A percentile compares a stretch with the other conserved stretches of the same genome.
These are phyloP conservation scores for Melanostoma mellinum DNA, from an alignment of 2,888 invertebrate genomes.

Conservation along the genomic window DNA sequence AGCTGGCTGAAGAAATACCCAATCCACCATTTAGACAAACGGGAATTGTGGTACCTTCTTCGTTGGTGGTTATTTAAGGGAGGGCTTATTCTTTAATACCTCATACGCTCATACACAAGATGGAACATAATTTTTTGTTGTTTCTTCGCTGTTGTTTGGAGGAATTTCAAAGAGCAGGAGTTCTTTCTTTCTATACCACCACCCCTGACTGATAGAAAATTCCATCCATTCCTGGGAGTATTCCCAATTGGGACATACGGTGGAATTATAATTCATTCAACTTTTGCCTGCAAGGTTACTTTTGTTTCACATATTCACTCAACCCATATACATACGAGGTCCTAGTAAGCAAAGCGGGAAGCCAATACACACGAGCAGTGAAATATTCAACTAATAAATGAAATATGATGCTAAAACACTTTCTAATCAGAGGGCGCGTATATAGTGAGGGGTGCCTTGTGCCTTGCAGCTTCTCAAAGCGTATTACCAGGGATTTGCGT, in stretches of 20 bases:
- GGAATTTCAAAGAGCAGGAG: constrained; percentile 15
- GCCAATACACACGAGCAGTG: constrained; percentile 32
- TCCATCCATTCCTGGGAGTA: constrained; percentile 57
- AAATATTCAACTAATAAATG: constrained; percentile 75
- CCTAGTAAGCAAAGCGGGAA: neutral
- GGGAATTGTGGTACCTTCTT: constrained; percentile 3
- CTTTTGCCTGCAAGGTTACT: constrained; percentile 55
- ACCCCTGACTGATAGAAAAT: constrained; percentile 49
- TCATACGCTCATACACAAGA: constrained; percentile 52
- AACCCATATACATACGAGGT: constrained; percentile 4
- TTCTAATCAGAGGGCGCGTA: constrained; percentile 73
- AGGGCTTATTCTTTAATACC: constrained; percentile 56
- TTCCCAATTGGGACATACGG: constrained; percentile 80
- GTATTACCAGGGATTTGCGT: constrained; percentile 68
- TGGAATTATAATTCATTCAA: constrained; percentile 78
- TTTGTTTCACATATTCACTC: constrained; percentile 51
- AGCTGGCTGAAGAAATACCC: constrained; percentile 35
- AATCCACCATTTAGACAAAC: constrained; percentile 21
- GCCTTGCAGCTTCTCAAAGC: constrained; percentile 59
- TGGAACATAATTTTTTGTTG: constrained; percentile 43
- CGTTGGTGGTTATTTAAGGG: constrained; percentile 52
- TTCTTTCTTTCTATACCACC: constrained; percentile 11
- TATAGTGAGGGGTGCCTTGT: constrained; percentile 18
- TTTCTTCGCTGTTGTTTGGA: constrained; percentile 23
- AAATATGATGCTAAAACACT: constrained; percentile 76